These are phyloP conservation scores for Cricetomys ansorgei DNA, from an alignment of 2,113 vertebrate species.

Conservation along the genomic window DNA sequence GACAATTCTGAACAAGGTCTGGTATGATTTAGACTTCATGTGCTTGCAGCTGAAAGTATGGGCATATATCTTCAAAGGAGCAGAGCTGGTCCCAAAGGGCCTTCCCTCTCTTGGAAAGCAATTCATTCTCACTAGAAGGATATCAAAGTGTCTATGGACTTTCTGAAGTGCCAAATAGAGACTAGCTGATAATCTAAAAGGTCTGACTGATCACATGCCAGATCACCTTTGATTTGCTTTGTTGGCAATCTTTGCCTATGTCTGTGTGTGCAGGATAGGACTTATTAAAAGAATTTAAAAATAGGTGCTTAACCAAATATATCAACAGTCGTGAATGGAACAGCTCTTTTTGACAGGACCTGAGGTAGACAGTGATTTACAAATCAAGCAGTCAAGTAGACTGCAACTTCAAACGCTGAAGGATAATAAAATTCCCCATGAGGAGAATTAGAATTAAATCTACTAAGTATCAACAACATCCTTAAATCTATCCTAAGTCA, in stretches of 20 bases:
- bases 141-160: background rate
- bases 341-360: slow-evolving; percentile 21
- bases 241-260: background rate
- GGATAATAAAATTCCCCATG: background rate
- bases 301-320: slow-evolving; percentile 30
- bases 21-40: slow-evolving; percentile 30
- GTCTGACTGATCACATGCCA: slow-evolving; percentile 36
- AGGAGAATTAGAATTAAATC: slow-evolving; percentile 40
- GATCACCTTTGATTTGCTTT: slow-evolving; percentile 6
- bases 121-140: slow-evolving; percentile 17
- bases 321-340: background rate
- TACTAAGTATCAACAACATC: background rate
- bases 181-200: slow-evolving; percentile 55
- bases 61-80: slow-evolving; percentile 59
- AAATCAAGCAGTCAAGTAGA: background rate
- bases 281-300: slow-evolving; percentile 61
- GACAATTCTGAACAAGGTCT: slow-evolving; percentile 50
- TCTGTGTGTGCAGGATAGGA: background rate
- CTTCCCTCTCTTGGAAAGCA: slow-evolving; percentile 52
- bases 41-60: slow-evolving; percentile 13
- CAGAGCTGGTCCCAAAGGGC: slow-evolving; percentile 33
- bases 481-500: background rate
- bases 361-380: slow-evolving; percentile 34
- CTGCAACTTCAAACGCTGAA: background rate
- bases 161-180: slow-evolving; percentile 41